Percentiles rank a stretch among this genome's conserved stretches.
Conservation (phyloP, 37 sponge, comb jelly and placozoan genomes). For the Crambe crambe region DNA sequence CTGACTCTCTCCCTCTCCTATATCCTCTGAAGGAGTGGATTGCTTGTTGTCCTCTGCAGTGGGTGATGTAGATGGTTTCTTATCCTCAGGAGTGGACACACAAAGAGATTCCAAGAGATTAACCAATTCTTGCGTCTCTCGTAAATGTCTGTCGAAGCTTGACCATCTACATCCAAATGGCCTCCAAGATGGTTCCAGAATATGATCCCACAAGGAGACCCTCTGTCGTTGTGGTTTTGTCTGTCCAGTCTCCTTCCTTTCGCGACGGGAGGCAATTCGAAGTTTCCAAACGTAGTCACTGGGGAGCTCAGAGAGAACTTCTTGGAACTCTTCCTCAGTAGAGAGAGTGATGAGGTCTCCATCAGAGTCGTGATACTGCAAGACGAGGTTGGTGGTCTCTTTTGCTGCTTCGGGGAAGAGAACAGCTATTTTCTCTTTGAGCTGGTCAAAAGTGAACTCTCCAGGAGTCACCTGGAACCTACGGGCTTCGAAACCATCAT, state of each 20-base stretch:
- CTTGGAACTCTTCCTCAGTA: constrained; percentile 34
- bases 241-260: too few relatives aligned
- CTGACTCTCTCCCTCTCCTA: not conserved
- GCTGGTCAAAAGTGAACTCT: constrained; percentile 19
- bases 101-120: not conserved
- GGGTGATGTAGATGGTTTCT: too few relatives aligned
- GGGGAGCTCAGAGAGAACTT: constrained; percentile 17
- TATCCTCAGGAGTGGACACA: not conserved
- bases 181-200: constrained; percentile 1
- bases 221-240: not conserved
- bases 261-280: not conserved
- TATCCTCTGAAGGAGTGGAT: not conserved
- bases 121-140: not conserved
- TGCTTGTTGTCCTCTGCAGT: not conserved
- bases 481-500: constrained; percentile 32
- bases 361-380: constrained; percentile 37
- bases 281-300: constrained; percentile 13
- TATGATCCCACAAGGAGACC: not conserved
- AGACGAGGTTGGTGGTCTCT: not conserved
- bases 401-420: constrained; percentile 8
- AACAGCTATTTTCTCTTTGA: constrained; percentile 18
- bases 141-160: not conserved
- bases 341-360: constrained; percentile 52
- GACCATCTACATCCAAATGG: constrained; percentile 4
- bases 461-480: constrained; percentile 10